Conservation (phyloP, 30 jellyfish, hydroid and myxozoan genomes). For the Rhopilema esculentum region DNA sequence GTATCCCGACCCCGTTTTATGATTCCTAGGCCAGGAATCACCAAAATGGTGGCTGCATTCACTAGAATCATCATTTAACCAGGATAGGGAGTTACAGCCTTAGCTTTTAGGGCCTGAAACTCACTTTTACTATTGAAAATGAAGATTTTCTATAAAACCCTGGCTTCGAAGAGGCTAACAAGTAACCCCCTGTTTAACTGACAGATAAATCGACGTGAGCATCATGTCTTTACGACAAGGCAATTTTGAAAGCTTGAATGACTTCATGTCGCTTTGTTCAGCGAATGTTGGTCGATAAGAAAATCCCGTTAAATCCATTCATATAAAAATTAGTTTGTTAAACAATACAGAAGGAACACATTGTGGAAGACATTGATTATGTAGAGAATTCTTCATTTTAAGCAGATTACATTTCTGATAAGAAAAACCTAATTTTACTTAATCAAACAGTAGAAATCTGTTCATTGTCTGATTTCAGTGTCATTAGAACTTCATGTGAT, state of each 20-base stretch:
- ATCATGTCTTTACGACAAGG: background rate
- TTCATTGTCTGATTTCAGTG: background rate
- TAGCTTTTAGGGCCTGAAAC: too few species aligned
- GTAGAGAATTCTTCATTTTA: background rate
- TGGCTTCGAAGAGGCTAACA: too few species aligned
- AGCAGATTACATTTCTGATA: constrained; percentile 17
- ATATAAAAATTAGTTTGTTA: constrained; percentile 16
- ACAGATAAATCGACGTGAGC: background rate
- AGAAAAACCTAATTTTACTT: constrained; percentile 5
- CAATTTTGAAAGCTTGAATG: constrained; percentile 37
- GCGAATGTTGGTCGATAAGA: constrained; percentile 1
- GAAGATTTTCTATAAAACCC: too few species aligned
- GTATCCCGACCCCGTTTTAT: too few species aligned
- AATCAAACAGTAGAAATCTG: background rate
- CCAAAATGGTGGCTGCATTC: too few species aligned
- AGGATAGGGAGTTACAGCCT: too few species aligned
- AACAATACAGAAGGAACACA: background rate
- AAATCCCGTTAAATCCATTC: constrained; percentile 28
- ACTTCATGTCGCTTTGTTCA: constrained; percentile 9
- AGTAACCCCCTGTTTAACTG: background rate
- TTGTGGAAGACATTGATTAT: background rate
- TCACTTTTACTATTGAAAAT: too few species aligned
- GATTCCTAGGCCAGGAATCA: too few species aligned
- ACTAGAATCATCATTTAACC: too few species aligned
- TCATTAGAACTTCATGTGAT: too few species aligned